Evolutionary conservation across 2,888 invertebrate genomes (phyloP).

Genomic region (Nymphalis urticae): DNA sequence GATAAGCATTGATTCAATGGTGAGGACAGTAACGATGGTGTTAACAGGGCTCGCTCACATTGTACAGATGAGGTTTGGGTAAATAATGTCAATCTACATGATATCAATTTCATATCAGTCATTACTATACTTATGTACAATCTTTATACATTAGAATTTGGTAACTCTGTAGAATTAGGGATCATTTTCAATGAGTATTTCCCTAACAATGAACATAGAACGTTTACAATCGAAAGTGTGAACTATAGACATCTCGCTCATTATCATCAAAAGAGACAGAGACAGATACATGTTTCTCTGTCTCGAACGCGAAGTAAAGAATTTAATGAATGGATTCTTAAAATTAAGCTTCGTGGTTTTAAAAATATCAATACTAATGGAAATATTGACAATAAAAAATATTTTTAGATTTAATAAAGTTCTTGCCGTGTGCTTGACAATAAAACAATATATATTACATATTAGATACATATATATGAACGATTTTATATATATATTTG

Average conservation of each 20-base stretch:
- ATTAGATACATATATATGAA: conserved; percentile 13
- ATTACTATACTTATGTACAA: conserved; percentile 55
- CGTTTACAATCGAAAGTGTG: conserved; percentile 3
- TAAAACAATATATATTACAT: conserved; percentile 39
- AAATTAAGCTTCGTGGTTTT: conserved; percentile 19
- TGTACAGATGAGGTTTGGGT: conserved; percentile 66
- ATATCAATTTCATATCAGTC: conserved; percentile 80
- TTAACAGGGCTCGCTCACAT: conserved; percentile 44
- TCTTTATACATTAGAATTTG: conserved; percentile 54
- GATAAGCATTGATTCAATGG: conserved; percentile 8
- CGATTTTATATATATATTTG: conserved; percentile 28
- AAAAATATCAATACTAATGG: conserved; percentile 34
- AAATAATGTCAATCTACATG: conserved; percentile 75
- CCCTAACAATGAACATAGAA: neutral
- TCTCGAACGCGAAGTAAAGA: neutral
- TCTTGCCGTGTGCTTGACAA: conserved; percentile 54
- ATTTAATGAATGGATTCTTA: conserved; percentile 23
- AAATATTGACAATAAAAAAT: conserved; percentile 57
- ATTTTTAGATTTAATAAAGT: conserved; percentile 36
- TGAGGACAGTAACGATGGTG: conserved; percentile 9
- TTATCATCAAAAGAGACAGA: neutral
- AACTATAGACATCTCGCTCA: conserved; percentile 11
- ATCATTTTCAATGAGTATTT: conserved; percentile 25
- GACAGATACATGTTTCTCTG: too few relatives aligned
- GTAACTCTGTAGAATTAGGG: conserved; percentile 41